phyloP scores from a whole-genome alignment of 2,888 invertebrate genomes.

The Mongoloraphidia duomilia region DNA sequence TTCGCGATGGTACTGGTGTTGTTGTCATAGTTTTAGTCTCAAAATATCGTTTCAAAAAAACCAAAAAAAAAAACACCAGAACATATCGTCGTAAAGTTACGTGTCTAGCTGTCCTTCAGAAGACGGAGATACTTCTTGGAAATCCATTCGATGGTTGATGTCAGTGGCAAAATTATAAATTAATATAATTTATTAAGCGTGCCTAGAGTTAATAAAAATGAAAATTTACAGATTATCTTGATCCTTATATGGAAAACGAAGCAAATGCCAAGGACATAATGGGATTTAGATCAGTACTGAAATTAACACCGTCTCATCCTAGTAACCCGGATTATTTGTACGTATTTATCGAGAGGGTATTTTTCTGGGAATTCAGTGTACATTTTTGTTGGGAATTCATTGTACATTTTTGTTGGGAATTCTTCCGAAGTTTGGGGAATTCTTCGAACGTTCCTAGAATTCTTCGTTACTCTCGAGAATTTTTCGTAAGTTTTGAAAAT shows the following conservation, averaged over 20 bases:
- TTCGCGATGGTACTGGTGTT: too few species aligned
- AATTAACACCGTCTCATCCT: conserved; percentile 63
- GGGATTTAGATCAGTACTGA: conserved; percentile 66
- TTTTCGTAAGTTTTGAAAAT: background rate
- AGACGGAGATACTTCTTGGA: background rate
- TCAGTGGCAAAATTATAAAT: background rate
- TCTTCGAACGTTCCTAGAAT: too few species aligned
- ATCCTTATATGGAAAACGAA: conserved; percentile 45
- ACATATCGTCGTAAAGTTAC: background rate
- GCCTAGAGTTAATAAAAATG: conserved; percentile 1
- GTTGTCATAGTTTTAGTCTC: too few species aligned
- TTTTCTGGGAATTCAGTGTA: too few species aligned
- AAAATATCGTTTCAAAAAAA: too few species aligned
- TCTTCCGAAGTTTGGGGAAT: too few species aligned
- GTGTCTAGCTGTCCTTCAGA: background rate
- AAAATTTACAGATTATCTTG: conserved; percentile 45
- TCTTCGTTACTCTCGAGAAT: too few species aligned
- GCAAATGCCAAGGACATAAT: conserved; percentile 42
- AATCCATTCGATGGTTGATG: background rate
- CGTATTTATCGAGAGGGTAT: conserved; percentile 24
- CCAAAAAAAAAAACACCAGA: too few species aligned
- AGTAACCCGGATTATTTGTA: conserved; percentile 60
- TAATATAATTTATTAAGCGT: background rate
- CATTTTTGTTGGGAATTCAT: too few species aligned
- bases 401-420: too few species aligned